Conservation (phyloP, 2,888 invertebrate genomes). For the Leptinotarsa rubiginosa region DNA sequence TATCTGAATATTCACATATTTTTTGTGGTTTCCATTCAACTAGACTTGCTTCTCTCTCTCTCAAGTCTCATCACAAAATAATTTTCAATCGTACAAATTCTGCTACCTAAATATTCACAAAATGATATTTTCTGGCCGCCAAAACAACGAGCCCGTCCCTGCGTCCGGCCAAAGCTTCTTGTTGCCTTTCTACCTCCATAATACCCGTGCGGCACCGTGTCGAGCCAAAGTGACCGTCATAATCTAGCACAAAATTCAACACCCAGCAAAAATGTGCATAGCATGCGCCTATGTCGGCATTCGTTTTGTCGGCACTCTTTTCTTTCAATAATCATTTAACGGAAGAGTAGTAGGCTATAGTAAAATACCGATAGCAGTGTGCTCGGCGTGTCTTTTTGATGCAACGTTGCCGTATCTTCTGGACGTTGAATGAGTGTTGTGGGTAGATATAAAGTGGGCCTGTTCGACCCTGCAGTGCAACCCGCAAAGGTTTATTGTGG, state of each 20-base stretch:
- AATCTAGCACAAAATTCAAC: conserved; percentile 43
- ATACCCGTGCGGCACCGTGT: conserved; percentile 31
- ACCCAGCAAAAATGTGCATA: conserved; percentile 42
- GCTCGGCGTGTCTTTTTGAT: conserved; percentile 26
- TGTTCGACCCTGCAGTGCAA: too few relatives aligned
- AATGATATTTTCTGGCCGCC: too few relatives aligned
- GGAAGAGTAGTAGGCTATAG: conserved; percentile 50
- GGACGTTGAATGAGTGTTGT: neutral
- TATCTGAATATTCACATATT: too few relatives aligned
- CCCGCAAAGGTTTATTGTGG: too few relatives aligned
- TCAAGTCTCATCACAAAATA: too few relatives aligned
- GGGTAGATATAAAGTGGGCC: too few relatives aligned
- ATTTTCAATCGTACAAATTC: too few relatives aligned
- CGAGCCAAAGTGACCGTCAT: conserved; percentile 39
- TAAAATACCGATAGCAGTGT: conserved; percentile 43
- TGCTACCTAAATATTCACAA: too few relatives aligned
- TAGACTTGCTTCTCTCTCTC: too few relatives aligned
- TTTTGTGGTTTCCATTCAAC: too few relatives aligned
- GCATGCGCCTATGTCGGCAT: conserved; percentile 41
- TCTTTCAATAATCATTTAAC: conserved; percentile 49
- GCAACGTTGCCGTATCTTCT: conserved; percentile 25
- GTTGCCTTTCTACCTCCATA: conserved; percentile 34
- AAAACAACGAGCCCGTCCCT: neutral
- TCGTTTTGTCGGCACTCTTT: conserved; percentile 41
- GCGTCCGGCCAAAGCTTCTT: conserved; percentile 12